Percentiles rank a stretch among this genome's conserved stretches.
These are phyloP conservation scores for Podarcis siculus DNA, from an alignment of 2,797 vertebrate genomes.

Conservation along the genomic window DNA sequence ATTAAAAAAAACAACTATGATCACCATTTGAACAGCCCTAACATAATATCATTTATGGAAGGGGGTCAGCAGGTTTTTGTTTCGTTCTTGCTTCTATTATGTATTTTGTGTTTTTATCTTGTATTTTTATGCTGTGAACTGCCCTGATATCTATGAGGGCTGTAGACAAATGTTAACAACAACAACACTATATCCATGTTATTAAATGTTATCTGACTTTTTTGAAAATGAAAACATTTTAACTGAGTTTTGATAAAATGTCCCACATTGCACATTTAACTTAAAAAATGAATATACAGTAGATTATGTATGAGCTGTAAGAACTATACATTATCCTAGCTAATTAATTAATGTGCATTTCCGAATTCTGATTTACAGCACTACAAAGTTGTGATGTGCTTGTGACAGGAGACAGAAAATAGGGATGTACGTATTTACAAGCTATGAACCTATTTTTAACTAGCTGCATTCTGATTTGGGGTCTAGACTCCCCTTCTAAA, in stretches of 20 bases:
- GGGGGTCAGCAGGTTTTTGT: too few species aligned
- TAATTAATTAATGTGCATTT: slow-evolving; percentile 19
- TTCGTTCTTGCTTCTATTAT: too few species aligned
- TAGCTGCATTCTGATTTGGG: slow-evolving; percentile 16
- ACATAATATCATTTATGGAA: too few species aligned
- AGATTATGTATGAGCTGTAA: not conserved
- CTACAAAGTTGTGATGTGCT: not conserved
- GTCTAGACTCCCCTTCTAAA: slow-evolving; percentile 15
- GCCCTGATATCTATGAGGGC: too few species aligned
- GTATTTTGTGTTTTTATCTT: too few species aligned
- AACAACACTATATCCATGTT: not conserved
- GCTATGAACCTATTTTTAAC: slow-evolving; percentile 23
- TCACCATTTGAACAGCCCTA: not conserved
- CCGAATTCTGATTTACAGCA: not conserved
- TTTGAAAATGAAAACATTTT: not conserved
- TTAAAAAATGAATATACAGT: not conserved
- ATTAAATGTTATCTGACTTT: not conserved
- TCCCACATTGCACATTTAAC: not conserved
- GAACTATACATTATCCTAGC: not conserved
- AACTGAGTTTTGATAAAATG: not conserved
- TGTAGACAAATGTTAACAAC: not conserved
- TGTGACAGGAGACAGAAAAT: slow-evolving; percentile 38
- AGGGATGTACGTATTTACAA: not conserved
- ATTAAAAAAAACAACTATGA: not conserved
- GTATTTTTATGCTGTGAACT: too few species aligned